These are phyloP conservation scores for Nestor notabilis DNA, from an alignment of 2,113 vertebrate genomes.

Conservation along the genomic window DNA sequence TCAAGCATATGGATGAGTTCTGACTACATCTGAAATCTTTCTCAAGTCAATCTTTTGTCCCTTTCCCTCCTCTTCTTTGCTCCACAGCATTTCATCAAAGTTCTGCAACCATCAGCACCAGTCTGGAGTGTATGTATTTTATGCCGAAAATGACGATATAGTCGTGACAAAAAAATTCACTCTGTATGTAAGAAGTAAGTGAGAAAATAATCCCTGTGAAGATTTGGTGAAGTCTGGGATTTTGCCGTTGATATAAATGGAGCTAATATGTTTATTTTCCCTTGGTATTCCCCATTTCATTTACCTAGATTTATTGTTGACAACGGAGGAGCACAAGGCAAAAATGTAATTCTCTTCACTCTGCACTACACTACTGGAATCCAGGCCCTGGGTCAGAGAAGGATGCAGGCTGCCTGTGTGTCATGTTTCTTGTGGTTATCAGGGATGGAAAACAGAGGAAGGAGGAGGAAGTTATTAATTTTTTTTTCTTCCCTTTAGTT, in stretches of 20 bases:
- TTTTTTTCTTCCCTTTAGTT: neutral
- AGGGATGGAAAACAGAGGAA: neutral
- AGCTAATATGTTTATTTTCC: neutral
- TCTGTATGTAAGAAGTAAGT: slow-evolving; percentile 87
- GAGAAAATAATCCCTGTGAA: neutral
- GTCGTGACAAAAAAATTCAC: slow-evolving; percentile 76
- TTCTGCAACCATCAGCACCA: slow-evolving; percentile 76
- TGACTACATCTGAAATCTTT: neutral
- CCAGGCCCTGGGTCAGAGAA: neutral
- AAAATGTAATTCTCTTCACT: neutral
- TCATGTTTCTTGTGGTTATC: neutral
- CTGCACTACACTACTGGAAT: neutral
- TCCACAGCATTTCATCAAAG: slow-evolving; percentile 76
- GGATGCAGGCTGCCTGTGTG: neutral
- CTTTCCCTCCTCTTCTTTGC: slow-evolving; percentile 23
- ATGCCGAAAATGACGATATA: slow-evolving; percentile 79
- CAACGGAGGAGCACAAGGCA: neutral
- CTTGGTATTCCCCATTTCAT: neutral
- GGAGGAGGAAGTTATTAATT: neutral
- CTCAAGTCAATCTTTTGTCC: neutral
- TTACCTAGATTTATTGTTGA: neutral
- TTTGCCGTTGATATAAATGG: neutral
- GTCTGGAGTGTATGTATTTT: slow-evolving; percentile 85
- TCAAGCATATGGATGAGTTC: neutral
- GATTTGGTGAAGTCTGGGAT: neutral